Percentiles rank a stretch among this genome's conserved stretches.
These are phyloP conservation scores for Hiodon tergisus DNA, from an alignment of 2,113 vertebrate genomes.

Conservation along the genomic window DNA sequence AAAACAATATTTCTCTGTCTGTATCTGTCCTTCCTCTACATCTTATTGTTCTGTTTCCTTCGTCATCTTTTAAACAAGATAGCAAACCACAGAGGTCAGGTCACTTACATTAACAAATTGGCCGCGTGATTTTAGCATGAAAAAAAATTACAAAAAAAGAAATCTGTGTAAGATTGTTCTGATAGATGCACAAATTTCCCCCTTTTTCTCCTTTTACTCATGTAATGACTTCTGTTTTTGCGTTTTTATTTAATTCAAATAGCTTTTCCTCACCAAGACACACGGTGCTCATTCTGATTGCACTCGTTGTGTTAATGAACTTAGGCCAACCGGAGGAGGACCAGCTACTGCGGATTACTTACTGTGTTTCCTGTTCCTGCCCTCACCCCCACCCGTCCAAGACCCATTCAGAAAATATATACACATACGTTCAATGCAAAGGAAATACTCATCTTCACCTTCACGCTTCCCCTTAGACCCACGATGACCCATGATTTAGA, in stretches of 20 bases:
- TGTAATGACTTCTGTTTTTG: not conserved
- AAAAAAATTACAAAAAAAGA: slow-evolving; percentile 73
- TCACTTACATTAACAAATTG: slow-evolving; percentile 79
- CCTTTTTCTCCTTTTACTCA: slow-evolving; percentile 24
- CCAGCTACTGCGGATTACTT: not conserved
- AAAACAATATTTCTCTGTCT: slow-evolving; percentile 5
- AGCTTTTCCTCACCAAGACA: slow-evolving; percentile 3
- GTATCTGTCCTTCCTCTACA: slow-evolving; percentile 1
- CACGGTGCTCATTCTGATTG: not conserved
- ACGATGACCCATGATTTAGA: not conserved
- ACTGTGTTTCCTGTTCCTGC: not conserved
- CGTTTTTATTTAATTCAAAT: not conserved
- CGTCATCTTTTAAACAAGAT: slow-evolving; percentile 62
- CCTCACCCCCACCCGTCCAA: not conserved
- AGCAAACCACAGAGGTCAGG: slow-evolving; percentile 72
- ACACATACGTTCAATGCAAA: not conserved
- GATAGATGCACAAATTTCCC: slow-evolving; percentile 53
- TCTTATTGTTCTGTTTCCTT: slow-evolving; percentile 29
- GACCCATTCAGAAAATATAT: not conserved
- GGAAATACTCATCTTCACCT: not conserved
- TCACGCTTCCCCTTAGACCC: not conserved
- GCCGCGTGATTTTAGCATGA: slow-evolving; percentile 76
- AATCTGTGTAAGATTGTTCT: slow-evolving; percentile 69
- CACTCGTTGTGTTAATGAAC: not conserved
- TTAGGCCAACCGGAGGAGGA: not conserved